phyloP scores from a whole-genome alignment of 2,888 invertebrate genomes.

The Megaustenia siamemsis region DNA sequence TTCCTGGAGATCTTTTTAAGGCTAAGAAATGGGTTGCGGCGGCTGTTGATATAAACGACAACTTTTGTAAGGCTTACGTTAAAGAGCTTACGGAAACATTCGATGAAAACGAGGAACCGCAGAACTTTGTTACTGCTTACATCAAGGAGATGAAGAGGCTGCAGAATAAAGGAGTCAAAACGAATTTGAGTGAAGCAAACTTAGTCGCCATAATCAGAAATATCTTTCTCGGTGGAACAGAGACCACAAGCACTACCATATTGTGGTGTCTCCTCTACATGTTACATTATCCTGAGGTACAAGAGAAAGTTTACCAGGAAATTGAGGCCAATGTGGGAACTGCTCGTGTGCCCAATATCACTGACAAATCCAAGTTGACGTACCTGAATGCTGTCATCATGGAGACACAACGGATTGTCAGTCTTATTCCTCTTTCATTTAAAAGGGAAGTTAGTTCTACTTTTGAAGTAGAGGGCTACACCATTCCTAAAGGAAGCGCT shows the following conservation, averaged over 20 bases:
- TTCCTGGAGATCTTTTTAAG: slow-evolving; percentile 60
- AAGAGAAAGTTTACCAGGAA: slow-evolving; percentile 58
- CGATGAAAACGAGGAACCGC: slow-evolving; percentile 49
- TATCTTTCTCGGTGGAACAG: slow-evolving; percentile 74
- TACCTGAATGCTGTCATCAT: slow-evolving; percentile 70
- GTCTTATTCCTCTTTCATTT: slow-evolving; percentile 62
- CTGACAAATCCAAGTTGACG: slow-evolving; percentile 59
- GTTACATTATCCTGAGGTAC: slow-evolving; percentile 86
- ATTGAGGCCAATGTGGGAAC: slow-evolving; percentile 75
- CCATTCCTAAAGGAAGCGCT: slow-evolving; percentile 69
- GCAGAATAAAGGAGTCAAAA: neutral
- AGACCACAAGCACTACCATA: slow-evolving; percentile 90
- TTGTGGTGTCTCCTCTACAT: slow-evolving; percentile 90
- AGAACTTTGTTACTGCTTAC: slow-evolving; percentile 63
- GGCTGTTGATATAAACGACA: slow-evolving; percentile 26
- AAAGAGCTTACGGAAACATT: slow-evolving; percentile 52
- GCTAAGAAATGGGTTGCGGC: slow-evolving; percentile 43
- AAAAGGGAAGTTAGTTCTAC: slow-evolving; percentile 59
- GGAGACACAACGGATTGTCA: slow-evolving; percentile 68
- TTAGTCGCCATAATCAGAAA: slow-evolving; percentile 30
- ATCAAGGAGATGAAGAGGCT: slow-evolving; percentile 46
- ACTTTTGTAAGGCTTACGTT: slow-evolving; percentile 44
- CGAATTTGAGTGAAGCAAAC: slow-evolving; percentile 19
- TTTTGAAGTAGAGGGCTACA: slow-evolving; percentile 66
- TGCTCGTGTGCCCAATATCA: slow-evolving; percentile 57